A percentile compares a stretch with the other conserved stretches of the same genome.
Evolutionary conservation across 2,113 vertebrate species (phyloP).

Genomic region (Pluvianellus socialis): DNA sequence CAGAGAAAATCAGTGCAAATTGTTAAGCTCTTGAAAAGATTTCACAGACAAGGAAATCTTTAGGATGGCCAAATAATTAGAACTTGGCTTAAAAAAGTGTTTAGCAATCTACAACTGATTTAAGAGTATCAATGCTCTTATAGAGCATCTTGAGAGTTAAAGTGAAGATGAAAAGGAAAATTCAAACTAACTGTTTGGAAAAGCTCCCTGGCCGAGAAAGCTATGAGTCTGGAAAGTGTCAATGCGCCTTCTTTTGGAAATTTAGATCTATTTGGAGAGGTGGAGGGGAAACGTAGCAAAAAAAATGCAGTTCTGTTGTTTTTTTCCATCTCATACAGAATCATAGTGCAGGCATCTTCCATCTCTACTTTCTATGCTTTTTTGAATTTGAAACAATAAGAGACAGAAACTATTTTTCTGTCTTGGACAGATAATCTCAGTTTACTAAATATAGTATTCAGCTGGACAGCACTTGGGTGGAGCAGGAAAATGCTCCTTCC

Average conservation of each 20-base stretch:
- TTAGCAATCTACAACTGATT: background rate
- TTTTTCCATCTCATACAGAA: background rate
- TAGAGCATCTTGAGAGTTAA: background rate
- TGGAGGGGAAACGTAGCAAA: background rate
- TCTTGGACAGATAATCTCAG: conserved; percentile 26
- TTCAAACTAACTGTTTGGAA: background rate
- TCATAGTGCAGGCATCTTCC: background rate
- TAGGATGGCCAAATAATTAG: background rate
- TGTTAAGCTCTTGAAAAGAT: background rate
- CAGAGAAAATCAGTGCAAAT: background rate
- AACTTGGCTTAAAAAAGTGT: background rate
- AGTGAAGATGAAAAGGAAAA: background rate
- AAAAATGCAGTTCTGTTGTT: background rate
- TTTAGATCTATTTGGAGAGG: background rate
- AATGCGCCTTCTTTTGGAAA: background rate
- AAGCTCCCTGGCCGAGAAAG: background rate
- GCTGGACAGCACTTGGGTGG: conserved; percentile 53
- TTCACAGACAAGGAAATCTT: background rate
- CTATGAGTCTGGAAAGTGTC: background rate
- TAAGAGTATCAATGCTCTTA: background rate
- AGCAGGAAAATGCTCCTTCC: conserved; percentile 58
- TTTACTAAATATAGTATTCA: conserved; percentile 48
- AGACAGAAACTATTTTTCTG: conserved; percentile 44
- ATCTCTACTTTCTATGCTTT: background rate
- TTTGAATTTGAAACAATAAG: conserved; percentile 22